Conservation (phyloP, 2,113 vertebrate species). For the Cheirogaleus medius region DNA sequence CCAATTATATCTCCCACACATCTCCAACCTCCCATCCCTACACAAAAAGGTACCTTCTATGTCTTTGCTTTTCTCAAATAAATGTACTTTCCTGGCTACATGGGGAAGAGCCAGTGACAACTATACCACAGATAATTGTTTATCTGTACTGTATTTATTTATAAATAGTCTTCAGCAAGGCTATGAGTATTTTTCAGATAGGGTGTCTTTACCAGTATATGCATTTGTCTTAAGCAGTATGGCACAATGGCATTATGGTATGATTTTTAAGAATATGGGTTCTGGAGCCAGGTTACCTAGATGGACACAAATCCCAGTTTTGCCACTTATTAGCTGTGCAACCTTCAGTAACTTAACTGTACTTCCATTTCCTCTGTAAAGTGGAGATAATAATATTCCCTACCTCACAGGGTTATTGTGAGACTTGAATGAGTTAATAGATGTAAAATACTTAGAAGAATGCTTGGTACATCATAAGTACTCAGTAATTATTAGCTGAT, state of each 20-base stretch:
- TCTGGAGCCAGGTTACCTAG: not conserved
- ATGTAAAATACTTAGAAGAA: not conserved
- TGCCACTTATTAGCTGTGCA: not conserved
- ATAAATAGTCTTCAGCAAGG: not conserved
- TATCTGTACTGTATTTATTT: not conserved
- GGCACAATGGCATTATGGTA: not conserved
- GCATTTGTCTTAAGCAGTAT: not conserved
- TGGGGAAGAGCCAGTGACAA: not conserved
- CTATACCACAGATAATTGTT: not conserved
- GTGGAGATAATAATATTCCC: not conserved
- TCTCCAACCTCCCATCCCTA: not conserved
- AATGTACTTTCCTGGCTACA: not conserved
- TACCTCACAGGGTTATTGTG: not conserved
- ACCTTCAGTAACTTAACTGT: not conserved
- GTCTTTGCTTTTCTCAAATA: slow-evolving; percentile 26
- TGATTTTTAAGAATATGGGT: not conserved
- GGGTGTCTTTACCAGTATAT: not conserved
- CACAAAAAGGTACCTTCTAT: not conserved
- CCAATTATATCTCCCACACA: not conserved
- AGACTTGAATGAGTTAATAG: not conserved
- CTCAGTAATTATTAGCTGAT: not conserved
- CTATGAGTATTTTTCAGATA: not conserved
- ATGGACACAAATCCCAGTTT: not conserved
- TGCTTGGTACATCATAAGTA: not conserved
- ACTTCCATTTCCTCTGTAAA: not conserved